Percentiles rank a stretch among this genome's conserved stretches.
Evolutionary conservation across 1,140 invertebrate genomes (phyloP).

Genomic region (Nautilus pompilius): DNA sequence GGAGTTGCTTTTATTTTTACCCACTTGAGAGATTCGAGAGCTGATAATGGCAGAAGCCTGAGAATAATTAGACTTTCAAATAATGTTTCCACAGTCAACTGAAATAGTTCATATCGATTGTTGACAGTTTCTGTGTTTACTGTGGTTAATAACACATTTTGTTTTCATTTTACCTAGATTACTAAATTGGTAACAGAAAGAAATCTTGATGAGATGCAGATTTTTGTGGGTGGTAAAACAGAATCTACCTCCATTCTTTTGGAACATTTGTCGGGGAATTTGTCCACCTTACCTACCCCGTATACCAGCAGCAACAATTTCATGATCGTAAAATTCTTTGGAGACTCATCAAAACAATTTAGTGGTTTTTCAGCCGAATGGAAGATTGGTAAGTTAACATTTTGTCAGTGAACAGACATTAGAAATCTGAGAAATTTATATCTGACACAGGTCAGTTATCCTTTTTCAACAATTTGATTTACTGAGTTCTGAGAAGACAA

Average conservation of each 20-base stretch:
- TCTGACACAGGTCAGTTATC: no score
- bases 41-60: not conserved
- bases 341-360: no score
- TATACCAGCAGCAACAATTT: conserved; percentile 93
- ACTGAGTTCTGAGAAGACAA: no score
- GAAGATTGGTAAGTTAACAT: no score
- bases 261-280: conserved; percentile 85
- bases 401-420: no score
- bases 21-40: not conserved
- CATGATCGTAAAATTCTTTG: no score
- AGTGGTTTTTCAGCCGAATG: no score
- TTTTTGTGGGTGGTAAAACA: conserved; percentile 88
- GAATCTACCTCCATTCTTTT: conserved; percentile 90
- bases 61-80: not conserved
- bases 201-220: conserved; percentile 92
- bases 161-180: conserved; percentile 70
- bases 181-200: conserved; percentile 97
- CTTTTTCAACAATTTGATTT: no score
- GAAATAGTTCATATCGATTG: not conserved
- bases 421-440: no score
- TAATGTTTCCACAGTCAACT: not conserved
- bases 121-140: not conserved
- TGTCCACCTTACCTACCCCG: conserved; percentile 72
- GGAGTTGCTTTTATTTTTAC: not conserved
- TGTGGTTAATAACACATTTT: not conserved